A percentile compares a stretch with the other conserved stretches of the same genome.
Conservation (phyloP, 2,888 invertebrate genomes). For the Horisme vitalbata region DNA sequence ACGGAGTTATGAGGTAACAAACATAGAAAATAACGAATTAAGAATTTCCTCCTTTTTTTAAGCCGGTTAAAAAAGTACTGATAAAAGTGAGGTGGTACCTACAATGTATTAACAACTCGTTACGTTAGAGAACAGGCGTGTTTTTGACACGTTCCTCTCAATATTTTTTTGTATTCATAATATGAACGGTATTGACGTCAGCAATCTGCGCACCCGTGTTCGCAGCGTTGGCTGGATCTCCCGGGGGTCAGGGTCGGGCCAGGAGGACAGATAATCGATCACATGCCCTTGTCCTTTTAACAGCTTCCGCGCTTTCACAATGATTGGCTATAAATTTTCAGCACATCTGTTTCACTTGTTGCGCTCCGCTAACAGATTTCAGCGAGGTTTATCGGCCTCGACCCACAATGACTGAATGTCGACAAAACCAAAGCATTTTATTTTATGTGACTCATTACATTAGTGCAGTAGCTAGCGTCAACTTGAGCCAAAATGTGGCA, state of each 20-base stretch:
- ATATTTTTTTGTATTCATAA: too few relatives aligned
- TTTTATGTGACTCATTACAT: conserved; percentile 33
- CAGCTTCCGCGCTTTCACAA: conserved; percentile 29
- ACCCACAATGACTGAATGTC: conserved; percentile 20
- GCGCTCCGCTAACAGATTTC: conserved; percentile 24
- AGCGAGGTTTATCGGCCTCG: conserved; percentile 14
- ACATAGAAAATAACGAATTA: too few relatives aligned
- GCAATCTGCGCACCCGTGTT: conserved; percentile 29
- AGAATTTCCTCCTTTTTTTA: too few relatives aligned
- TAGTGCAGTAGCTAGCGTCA: conserved; percentile 34
- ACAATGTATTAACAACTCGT: too few relatives aligned
- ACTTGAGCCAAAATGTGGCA: conserved; percentile 30
- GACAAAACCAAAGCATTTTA: conserved; percentile 10
- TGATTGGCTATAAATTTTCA: conserved; percentile 19
- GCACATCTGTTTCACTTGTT: conserved; percentile 43
- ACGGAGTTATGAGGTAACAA: too few relatives aligned
- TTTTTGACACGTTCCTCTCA: conserved; percentile 13
- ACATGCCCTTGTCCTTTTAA: conserved; percentile 56
- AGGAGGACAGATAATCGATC: conserved; percentile 59
- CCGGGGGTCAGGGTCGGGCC: conserved; percentile 64
- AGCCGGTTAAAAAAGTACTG: too few relatives aligned
- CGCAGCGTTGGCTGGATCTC: conserved; percentile 38
- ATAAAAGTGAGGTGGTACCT: too few relatives aligned
- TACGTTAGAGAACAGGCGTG: neutral
- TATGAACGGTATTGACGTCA: conserved; percentile 36